These are phyloP conservation scores for Urocynchramus pylzowi DNA, from an alignment of 2,113 vertebrate species.

Conservation along the genomic window DNA sequence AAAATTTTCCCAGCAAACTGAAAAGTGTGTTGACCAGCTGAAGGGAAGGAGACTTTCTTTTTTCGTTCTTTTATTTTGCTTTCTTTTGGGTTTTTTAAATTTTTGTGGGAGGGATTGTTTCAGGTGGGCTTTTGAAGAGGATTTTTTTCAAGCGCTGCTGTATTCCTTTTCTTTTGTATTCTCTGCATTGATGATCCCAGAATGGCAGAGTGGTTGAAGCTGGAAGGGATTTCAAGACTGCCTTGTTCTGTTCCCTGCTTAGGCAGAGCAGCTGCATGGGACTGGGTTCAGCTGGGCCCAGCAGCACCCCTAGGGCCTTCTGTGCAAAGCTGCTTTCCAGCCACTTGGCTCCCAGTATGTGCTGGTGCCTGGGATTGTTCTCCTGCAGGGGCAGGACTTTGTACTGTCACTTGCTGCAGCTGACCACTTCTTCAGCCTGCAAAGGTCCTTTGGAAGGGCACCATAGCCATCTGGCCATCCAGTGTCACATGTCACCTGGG, in stretches of 20 bases:
- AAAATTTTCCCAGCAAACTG: not conserved
- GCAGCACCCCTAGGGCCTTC: not conserved
- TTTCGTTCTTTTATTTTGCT: accelerated
- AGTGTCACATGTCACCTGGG: not conserved
- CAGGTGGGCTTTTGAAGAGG: not conserved
- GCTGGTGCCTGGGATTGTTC: not conserved
- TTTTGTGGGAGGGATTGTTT: not conserved
- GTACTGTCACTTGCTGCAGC: not conserved
- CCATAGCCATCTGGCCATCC: not conserved
- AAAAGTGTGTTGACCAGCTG: not conserved
- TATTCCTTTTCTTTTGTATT: not conserved
- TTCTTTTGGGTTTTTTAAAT: not conserved
- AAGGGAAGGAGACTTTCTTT: not conserved
- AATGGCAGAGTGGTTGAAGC: not conserved
- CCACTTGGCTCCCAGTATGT: not conserved
- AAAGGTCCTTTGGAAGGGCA: not conserved
- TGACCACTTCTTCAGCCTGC: not conserved
- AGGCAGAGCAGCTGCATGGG: not conserved
- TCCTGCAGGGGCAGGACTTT: not conserved
- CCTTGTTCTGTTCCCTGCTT: not conserved
- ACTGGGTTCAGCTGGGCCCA: not conserved
- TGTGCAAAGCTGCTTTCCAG: not conserved
- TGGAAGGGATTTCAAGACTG: not conserved
- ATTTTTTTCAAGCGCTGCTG: not conserved
- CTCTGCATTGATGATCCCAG: not conserved